A percentile compares a stretch with the other conserved stretches of the same genome.
Evolutionary conservation across 2,113 vertebrate species (phyloP).

Genomic region (Engystomops pustulosus): DNA sequence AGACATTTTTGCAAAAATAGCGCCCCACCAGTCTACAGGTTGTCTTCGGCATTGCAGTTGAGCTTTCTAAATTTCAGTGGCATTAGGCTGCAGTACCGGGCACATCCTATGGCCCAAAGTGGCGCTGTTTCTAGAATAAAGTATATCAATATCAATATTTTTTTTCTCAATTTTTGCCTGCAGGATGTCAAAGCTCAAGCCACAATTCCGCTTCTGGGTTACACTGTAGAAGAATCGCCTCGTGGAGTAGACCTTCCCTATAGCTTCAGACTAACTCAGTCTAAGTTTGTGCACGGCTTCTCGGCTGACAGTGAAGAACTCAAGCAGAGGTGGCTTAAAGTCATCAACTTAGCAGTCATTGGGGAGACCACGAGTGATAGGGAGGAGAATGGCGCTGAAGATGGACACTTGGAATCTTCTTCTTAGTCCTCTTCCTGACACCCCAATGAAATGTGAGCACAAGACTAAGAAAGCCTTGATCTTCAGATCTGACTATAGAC

Average conservation of each 20-base stretch:
- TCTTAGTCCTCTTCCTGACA: conserved; percentile 4
- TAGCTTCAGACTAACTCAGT: conserved; percentile 93
- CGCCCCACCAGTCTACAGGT: no score
- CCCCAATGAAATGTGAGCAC: neutral
- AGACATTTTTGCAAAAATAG: no score
- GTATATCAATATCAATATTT: no score
- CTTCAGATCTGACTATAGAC: neutral
- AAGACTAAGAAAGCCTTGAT: conserved; percentile 1
- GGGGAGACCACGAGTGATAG: conserved; percentile 80
- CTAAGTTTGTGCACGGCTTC: conserved; percentile 92
- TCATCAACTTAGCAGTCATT: conserved; percentile 87
- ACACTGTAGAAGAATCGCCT: conserved; percentile 83
- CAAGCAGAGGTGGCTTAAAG: conserved; percentile 93
- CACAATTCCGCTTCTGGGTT: conserved; percentile 94
- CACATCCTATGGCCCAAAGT: no score
- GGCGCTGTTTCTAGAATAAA: no score
- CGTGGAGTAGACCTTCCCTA: conserved; percentile 81
- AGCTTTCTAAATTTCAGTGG: no score
- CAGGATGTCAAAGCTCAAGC: conserved; percentile 96
- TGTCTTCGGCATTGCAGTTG: no score
- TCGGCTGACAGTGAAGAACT: conserved; percentile 90
- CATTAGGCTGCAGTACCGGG: no score
- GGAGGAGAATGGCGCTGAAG: conserved; percentile 65
- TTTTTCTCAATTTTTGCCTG: neutral
- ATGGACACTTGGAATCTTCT: conserved; percentile 67